phyloP scores from a whole-genome alignment of 35 echinoderm and acorn worm species.

The Chiridota heheva region DNA sequence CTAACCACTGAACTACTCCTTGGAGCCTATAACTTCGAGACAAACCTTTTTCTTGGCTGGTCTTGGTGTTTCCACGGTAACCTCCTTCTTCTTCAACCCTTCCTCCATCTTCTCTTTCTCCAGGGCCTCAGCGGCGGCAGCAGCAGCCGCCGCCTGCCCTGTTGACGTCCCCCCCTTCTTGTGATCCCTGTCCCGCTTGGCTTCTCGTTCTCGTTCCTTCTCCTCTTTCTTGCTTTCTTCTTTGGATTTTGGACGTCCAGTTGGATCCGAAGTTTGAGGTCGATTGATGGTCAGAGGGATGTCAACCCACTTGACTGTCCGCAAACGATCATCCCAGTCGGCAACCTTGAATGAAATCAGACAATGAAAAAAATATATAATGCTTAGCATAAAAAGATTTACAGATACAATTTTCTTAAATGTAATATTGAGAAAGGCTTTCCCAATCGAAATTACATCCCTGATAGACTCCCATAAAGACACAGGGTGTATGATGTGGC shows the following conservation, averaged over 20 bases:
- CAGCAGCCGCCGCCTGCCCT: conserved; percentile 57
- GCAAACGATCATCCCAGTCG: conserved; percentile 96
- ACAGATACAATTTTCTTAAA: too few relatives aligned
- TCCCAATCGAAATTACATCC: too few relatives aligned
- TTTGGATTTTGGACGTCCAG: conserved; percentile 71
- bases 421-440: too few relatives aligned
- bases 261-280: conserved; percentile 51
- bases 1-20: too few relatives aligned
- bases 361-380: too few relatives aligned
- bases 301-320: conserved; percentile 96
- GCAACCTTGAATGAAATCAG: conserved; percentile 49
- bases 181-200: conserved; percentile 60
- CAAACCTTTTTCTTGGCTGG: conserved; percentile 94
- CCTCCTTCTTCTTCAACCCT: conserved; percentile 54
- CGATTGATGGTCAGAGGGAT: conserved; percentile 48
- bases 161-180: conserved; percentile 66
- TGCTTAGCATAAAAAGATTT: too few relatives aligned
- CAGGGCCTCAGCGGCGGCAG: conserved; percentile 66
- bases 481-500: too few relatives aligned
- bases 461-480: too few relatives aligned
- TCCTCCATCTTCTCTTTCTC: conserved; percentile 67
- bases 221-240: conserved; percentile 74
- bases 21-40: too few relatives aligned
- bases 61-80: conserved; percentile 54
- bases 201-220: conserved; percentile 78